These are phyloP conservation scores for Cavia porcellus DNA, from an alignment of 2,113 vertebrate genomes.

Conservation along the genomic window DNA sequence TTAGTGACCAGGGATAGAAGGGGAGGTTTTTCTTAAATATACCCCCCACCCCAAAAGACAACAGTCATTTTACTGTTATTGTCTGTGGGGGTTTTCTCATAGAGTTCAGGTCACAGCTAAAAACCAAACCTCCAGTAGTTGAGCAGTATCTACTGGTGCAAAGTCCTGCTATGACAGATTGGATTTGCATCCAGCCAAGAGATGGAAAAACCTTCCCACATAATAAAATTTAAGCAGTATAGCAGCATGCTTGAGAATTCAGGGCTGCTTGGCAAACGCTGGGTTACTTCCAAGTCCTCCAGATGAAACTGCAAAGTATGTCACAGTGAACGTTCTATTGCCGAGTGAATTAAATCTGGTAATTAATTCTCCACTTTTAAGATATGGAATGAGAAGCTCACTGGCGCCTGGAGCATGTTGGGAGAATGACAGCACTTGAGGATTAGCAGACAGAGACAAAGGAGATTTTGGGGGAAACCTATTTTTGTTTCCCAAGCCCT, in stretches of 20 bases:
- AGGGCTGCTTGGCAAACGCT: not conserved
- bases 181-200: not conserved
- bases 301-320: conserved; percentile 10
- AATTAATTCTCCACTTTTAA: conserved; percentile 60
- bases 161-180: conserved; percentile 9
- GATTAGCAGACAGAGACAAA: not conserved
- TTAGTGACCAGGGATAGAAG: not conserved
- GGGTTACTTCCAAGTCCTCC: not conserved
- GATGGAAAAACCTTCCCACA: not conserved
- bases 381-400: conserved; percentile 16
- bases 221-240: not conserved
- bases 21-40: not conserved
- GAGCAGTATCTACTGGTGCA: not conserved
- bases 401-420: not conserved
- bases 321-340: not conserved
- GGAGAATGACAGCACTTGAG: conserved; percentile 6
- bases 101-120: conserved; percentile 29
- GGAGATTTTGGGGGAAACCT: not conserved
- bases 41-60: not conserved
- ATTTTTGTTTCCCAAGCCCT: not conserved
- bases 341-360: conserved; percentile 24
- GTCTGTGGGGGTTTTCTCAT: not conserved
- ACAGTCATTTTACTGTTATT: not conserved
- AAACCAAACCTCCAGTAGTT: conserved; percentile 10
- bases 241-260: not conserved